A percentile compares a stretch with the other conserved stretches of the same genome.
These are phyloP conservation scores for Rhinatrema bivittatum DNA, from an alignment of 2,797 vertebrate species.

Conservation along the genomic window DNA sequence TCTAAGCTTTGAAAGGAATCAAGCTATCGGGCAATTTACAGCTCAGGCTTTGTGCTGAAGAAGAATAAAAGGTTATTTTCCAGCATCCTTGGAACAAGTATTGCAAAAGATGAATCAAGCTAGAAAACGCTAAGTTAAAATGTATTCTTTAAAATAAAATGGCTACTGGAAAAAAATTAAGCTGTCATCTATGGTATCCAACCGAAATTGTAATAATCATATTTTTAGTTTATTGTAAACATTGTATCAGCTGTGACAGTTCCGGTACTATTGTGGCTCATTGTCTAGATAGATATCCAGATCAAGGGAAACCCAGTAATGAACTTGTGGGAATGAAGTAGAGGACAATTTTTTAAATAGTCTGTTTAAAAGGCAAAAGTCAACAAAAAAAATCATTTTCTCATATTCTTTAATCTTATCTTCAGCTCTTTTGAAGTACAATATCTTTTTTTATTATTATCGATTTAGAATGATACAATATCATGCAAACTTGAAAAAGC, in stretches of 20 bases:
- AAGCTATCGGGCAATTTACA: slow-evolving; percentile 42
- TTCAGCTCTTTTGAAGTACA: background rate
- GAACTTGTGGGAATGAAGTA: background rate
- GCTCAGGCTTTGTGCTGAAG: slow-evolving; percentile 26
- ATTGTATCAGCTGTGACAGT: slow-evolving; percentile 12
- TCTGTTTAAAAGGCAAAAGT: background rate
- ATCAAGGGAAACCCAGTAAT: slow-evolving; percentile 11
- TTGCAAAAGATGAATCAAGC: slow-evolving; percentile 22
- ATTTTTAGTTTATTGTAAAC: slow-evolving; percentile 32
- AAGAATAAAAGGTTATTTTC: slow-evolving; percentile 26
- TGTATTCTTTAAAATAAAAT: too few relatives aligned
- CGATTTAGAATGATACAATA: too few relatives aligned
- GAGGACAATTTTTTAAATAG: background rate
- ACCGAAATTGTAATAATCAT: slow-evolving; percentile 31
- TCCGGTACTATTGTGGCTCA: slow-evolving; percentile 11
- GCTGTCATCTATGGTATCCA: slow-evolving; percentile 27
- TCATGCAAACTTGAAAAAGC: too few relatives aligned
- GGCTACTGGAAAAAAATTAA: too few relatives aligned
- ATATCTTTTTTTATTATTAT: too few relatives aligned
- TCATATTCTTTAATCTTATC: background rate
- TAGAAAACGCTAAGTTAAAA: too few relatives aligned
- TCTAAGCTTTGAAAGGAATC: slow-evolving; percentile 36
- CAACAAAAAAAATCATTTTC: background rate
- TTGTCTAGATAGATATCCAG: slow-evolving; percentile 7
- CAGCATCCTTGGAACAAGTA: slow-evolving; percentile 29